Evolutionary conservation across 2,113 vertebrate genomes (phyloP).

Genomic region (Telmatochromis bifrenatus): DNA sequence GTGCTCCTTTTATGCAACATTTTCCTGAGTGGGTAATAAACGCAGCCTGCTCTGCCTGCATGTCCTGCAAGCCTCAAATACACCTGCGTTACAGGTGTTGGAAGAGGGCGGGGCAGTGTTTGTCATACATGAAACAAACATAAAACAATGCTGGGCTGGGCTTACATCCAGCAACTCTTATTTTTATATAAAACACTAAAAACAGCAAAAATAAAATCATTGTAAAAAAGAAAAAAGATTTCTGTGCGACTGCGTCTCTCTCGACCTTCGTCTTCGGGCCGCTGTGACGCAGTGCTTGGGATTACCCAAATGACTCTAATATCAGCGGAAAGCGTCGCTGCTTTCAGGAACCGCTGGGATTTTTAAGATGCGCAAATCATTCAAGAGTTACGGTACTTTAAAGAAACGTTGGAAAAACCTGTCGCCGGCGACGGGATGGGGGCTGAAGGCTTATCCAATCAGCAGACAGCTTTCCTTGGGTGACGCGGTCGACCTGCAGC

Average conservation of each 20-base stretch:
- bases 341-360: background rate
- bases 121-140: background rate
- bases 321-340: background rate
- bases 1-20: background rate
- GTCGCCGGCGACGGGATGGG: background rate
- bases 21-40: background rate
- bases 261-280: fast-evolving
- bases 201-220: background rate
- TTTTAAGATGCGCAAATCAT: background rate
- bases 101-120: background rate
- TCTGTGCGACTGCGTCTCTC: background rate
- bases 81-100: background rate
- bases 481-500: background rate
- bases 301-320: background rate
- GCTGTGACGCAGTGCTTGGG: background rate
- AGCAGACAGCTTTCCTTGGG: background rate
- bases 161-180: background rate
- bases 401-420: background rate
- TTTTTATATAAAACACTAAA: background rate
- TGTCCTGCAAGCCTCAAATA: background rate
- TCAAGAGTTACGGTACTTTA: background rate
- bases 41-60: background rate
- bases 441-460: background rate
- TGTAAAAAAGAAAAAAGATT: background rate
- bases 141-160: background rate